Evolutionary conservation across 2,888 invertebrate species (phyloP), one percentile per base, ranked within the genome.

Genomic region (Drosophila pegasa): DNA sequence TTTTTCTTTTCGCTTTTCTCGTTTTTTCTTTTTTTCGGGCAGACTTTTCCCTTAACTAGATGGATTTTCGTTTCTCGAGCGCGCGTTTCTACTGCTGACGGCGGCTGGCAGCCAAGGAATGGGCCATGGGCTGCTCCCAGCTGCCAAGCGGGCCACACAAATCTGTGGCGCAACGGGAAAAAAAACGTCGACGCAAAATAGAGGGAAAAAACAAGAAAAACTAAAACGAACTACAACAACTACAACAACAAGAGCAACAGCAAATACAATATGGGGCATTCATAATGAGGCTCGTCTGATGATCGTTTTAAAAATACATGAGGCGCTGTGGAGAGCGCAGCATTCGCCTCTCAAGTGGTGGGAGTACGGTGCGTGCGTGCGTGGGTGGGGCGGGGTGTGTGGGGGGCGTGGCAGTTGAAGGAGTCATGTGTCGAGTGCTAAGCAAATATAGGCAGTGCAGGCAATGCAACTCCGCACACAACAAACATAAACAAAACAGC

Each of bases 21-120:
- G 1, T 9, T 22, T 22, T 10, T 22, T 33, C 7, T 37, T 37
- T 37, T 37, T 16, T 4, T 37, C 14, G 29, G 5, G 14, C 8
- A n/a, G 18, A 27, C 8, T 48, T 65, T 55, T 48, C n/a, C 31
- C 57, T 3, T 3, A 37, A 54, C 22, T 43, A 33, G 33, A 33
- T 33, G 37, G 18, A 45, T 38, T 50, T 47, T 35, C 35, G 47
- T 50, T 48, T 20, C 12, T 20, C 55, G 51, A 60, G 69, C 82
- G 79, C 67, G 80, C 88, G 88, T 66, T 80, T 62, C 71, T 70
- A 64, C 74, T 59, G 80, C 45, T 58, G 73, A 58, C 77, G 66
- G 70, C 78, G 63, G 64, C 71, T 84, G 84, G 78, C 88, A 75
- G 75, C 78, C 81, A 72, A 67, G 88, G 87, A 88, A 83, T 83